Conservation (phyloP, 2,888 invertebrate species). For the Drosophila lutescens region DNA sequence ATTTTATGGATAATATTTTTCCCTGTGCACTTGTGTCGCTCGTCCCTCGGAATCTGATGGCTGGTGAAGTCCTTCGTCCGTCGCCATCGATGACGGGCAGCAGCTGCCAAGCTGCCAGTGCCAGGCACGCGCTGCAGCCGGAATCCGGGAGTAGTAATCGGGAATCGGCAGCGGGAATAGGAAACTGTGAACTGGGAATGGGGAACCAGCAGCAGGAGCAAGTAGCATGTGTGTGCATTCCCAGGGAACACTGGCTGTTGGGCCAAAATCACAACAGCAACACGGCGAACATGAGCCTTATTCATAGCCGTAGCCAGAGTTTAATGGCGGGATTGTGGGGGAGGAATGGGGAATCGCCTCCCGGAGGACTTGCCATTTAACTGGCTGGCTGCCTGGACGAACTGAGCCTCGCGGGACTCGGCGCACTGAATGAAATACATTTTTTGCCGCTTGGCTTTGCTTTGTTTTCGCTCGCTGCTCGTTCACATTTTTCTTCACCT, state of each 20-base stretch:
- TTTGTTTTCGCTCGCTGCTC: slow-evolving; percentile 64
- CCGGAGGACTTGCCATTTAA: slow-evolving; percentile 68
- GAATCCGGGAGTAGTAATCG: not conserved
- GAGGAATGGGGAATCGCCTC: slow-evolving; percentile 12
- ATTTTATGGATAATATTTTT: not conserved
- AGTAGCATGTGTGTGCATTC: slow-evolving; percentile 42
- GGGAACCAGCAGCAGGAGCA: slow-evolving; percentile 13
- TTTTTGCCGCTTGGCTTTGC: slow-evolving; percentile 36
- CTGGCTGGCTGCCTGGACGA: slow-evolving; percentile 53
- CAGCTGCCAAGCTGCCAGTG: slow-evolving; percentile 53
- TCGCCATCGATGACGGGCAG: slow-evolving; percentile 29
- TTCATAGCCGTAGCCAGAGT: slow-evolving; percentile 11
- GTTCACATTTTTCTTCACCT: slow-evolving; percentile 67
- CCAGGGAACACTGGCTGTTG: slow-evolving; percentile 42
- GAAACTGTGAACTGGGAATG: not conserved
- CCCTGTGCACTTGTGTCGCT: slow-evolving; percentile 3
- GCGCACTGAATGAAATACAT: slow-evolving; percentile 45
- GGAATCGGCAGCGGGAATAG: not conserved
- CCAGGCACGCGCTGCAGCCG: slow-evolving; percentile 58
- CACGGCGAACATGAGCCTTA: slow-evolving; percentile 29
- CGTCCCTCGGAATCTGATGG: not conserved
- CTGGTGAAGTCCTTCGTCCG: not conserved
- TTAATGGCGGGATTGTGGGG: slow-evolving; percentile 11
- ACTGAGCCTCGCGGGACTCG: slow-evolving; percentile 24
- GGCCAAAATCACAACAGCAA: slow-evolving; percentile 56